phyloP scores from a whole-genome alignment of 2,888 invertebrate genomes.

The Xanthorhoe spadicearia region DNA sequence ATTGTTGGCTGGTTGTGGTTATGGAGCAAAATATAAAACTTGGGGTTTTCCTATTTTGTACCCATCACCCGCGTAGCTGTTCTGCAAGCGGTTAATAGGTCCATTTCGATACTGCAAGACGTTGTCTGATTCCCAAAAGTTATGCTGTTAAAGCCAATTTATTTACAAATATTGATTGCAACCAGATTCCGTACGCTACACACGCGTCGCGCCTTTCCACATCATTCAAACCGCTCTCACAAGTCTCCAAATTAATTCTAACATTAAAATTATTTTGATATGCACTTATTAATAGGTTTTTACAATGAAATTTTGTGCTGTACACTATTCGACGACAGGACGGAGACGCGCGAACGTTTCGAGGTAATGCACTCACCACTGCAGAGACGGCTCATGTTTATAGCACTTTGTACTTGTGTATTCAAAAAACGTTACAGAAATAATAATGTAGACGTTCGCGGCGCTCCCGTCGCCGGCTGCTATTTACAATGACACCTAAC shows the following conservation, averaged over 20 bases:
- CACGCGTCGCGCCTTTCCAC: constrained; percentile 44
- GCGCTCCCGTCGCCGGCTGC: constrained; percentile 55
- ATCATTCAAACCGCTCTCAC: constrained; percentile 56
- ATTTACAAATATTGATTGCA: constrained; percentile 38
- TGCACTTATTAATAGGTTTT: constrained; percentile 80
- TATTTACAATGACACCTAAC: constrained; percentile 76
- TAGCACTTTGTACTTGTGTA: constrained; percentile 67
- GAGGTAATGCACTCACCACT: constrained; percentile 52
- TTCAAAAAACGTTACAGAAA: constrained; percentile 50
- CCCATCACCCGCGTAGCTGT: constrained; percentile 8
- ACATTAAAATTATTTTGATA: constrained; percentile 81
- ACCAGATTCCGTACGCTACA: constrained; percentile 43
- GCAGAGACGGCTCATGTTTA: constrained; percentile 51
- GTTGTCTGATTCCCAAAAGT: constrained; percentile 29
- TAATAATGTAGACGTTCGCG: constrained; percentile 53
- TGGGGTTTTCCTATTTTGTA: constrained; percentile 17
- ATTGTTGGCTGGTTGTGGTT: constrained; percentile 28
- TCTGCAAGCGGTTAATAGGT: constrained; percentile 17
- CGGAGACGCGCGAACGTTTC: constrained; percentile 49
- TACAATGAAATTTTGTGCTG: constrained; percentile 82
- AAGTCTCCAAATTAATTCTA: constrained; percentile 72
- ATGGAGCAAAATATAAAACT: constrained; percentile 27
- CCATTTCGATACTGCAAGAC: constrained; percentile 28
- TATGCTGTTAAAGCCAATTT: constrained; percentile 34
- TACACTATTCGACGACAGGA: constrained; percentile 67